Percentiles rank a stretch among this genome's conserved stretches.
Conservation (phyloP, 2,113 vertebrate species). For the Spizaetus ornatus region DNA sequence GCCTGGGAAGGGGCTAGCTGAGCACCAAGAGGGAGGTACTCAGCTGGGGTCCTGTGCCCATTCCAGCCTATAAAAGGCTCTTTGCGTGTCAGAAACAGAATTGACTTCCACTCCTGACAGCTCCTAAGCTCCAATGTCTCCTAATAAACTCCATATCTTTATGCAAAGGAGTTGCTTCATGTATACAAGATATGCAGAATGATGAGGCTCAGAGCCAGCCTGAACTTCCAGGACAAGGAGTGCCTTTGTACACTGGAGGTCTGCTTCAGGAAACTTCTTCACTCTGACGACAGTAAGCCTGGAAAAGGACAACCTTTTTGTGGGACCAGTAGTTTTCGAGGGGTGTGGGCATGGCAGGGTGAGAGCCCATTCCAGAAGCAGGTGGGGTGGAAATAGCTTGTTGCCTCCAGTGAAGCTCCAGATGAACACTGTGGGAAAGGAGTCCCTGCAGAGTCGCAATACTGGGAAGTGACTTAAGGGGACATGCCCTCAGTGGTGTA, state of each 20-base stretch:
- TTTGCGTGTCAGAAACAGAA: constrained; percentile 39
- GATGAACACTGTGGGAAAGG: background rate
- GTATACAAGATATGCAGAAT: background rate
- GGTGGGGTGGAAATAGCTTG: background rate
- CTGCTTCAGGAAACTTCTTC: background rate
- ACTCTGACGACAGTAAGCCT: background rate
- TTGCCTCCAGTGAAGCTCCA: background rate
- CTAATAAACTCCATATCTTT: constrained; percentile 58
- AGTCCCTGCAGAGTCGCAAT: background rate
- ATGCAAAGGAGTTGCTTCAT: constrained; percentile 37
- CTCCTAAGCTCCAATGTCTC: constrained; percentile 25
- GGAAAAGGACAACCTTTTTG: background rate
- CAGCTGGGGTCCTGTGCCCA: background rate
- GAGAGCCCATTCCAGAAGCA: background rate
- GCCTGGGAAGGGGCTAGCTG: background rate
- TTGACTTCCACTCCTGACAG: constrained; percentile 28
- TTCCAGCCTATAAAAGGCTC: constrained; percentile 56
- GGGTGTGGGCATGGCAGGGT: background rate
- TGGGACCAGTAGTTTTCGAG: background rate
- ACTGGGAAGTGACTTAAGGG: background rate
- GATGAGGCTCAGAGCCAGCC: constrained; percentile 17
- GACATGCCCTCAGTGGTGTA: background rate
- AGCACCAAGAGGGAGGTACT: background rate
- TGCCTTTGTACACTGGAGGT: background rate
- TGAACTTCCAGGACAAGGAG: background rate